Conservation (phyloP, 2,888 invertebrate species). For the Schizaphis graminum region DNA sequence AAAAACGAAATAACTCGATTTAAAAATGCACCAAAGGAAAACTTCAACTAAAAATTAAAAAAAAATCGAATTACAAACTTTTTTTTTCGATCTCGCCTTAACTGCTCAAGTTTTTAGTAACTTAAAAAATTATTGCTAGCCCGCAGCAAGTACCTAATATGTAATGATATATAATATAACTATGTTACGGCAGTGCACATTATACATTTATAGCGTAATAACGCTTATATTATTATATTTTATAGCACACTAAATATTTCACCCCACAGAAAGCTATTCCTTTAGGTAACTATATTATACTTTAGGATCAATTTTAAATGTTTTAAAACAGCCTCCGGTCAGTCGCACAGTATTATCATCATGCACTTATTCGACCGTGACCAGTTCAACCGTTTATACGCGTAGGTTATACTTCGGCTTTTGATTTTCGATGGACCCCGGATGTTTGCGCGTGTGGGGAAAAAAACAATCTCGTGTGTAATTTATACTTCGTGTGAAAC, state of each 20-base stretch:
- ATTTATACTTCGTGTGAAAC: not conserved
- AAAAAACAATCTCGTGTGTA: not conserved
- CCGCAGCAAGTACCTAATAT: not conserved
- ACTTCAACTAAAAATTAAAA: not conserved
- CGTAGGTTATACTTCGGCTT: not conserved
- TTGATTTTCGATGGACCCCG: slow-evolving; percentile 33
- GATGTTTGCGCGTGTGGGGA: not conserved
- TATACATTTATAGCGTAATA: not conserved
- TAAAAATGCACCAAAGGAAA: not conserved
- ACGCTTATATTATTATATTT: not conserved
- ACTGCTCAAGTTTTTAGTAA: not conserved
- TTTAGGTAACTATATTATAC: not conserved
- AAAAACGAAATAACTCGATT: not conserved
- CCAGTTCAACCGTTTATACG: not conserved
- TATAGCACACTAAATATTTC: not conserved
- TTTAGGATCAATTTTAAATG: not conserved
- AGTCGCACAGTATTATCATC: not conserved
- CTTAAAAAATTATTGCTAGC: slow-evolving; percentile 19
- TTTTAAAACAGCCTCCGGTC: not conserved
- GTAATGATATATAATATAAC: not conserved
- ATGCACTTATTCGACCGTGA: not conserved
- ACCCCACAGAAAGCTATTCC: not conserved
- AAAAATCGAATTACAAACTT: slow-evolving; percentile 44
- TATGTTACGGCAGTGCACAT: not conserved
- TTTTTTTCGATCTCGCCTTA: not conserved